Evolutionary conservation across 2,113 vertebrate species (phyloP).

Genomic region (Colius striatus): DNA sequence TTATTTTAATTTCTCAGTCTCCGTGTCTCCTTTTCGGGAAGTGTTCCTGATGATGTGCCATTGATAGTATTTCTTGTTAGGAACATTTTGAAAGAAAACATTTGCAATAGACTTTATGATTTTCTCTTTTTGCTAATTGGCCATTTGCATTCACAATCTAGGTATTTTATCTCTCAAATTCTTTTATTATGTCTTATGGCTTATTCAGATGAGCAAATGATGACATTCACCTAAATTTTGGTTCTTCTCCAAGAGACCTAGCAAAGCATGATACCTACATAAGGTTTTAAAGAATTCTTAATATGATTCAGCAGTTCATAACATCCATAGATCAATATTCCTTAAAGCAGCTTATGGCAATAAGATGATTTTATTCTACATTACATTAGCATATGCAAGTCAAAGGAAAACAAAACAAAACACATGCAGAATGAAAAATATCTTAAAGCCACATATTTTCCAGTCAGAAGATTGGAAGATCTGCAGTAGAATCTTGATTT

Average conservation of each 20-base stretch:
- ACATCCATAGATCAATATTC: conserved; percentile 8
- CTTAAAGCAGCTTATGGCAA: conserved; percentile 2
- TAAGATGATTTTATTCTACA: background rate
- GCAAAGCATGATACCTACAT: background rate
- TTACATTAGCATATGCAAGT: conserved; percentile 27
- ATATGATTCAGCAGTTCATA: conserved; percentile 4
- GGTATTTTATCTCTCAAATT: background rate
- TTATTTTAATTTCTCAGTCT: background rate
- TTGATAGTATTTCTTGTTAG: background rate
- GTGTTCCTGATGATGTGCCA: background rate
- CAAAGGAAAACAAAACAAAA: conserved; percentile 27
- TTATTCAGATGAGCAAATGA: background rate
- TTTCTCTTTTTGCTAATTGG: background rate
- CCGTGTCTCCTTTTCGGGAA: background rate
- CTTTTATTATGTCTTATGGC: background rate
- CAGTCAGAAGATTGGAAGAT: conserved; percentile 42
- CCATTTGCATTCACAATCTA: background rate
- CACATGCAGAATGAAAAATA: background rate
- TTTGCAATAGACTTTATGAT: background rate
- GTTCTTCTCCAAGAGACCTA: background rate
- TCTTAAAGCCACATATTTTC: conserved; percentile 49
- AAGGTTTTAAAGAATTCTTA: background rate
- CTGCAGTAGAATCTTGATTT: conserved; percentile 53
- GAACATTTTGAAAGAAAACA: conserved; percentile 3
- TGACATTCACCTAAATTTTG: background rate